Conservation (phyloP, 1,140 invertebrate genomes). For the Drosophila navojoa region DNA sequence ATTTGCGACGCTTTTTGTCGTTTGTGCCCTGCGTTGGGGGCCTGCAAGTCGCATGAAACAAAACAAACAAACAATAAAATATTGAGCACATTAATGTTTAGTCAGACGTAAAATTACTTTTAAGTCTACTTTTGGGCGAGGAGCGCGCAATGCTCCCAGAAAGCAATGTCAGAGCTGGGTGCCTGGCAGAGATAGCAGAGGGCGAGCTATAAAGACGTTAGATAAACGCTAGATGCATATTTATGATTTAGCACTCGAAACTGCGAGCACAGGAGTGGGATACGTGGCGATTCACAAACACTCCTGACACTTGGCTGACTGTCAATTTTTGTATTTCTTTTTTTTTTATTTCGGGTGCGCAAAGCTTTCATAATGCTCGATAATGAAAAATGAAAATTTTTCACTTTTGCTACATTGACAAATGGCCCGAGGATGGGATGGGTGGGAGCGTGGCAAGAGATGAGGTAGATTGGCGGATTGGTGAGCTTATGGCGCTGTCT, state of each 20-base stretch:
- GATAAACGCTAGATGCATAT: constrained; percentile 80
- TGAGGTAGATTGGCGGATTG: background rate
- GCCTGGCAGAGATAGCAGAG: background rate
- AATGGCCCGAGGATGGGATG: constrained; percentile 21
- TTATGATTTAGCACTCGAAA: constrained; percentile 74
- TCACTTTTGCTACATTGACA: constrained; percentile 67
- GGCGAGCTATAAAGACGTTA: constrained; percentile 72
- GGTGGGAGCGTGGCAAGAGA: background rate
- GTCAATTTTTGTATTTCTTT: constrained; percentile 33
- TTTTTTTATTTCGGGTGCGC: constrained; percentile 10
- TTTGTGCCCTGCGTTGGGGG: constrained; percentile 12
- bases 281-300: constrained; percentile 22
- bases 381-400: constrained; percentile 74
- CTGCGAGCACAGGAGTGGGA: constrained; percentile 12
- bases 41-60: constrained; percentile 51
- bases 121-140: constrained; percentile 70
- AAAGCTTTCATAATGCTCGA: constrained; percentile 70
- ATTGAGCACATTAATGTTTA: constrained; percentile 84
- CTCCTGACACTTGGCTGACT: constrained; percentile 41
- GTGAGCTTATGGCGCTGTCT: constrained; percentile 9
- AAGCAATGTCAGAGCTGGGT: constrained; percentile 19
- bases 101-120: constrained; percentile 84
- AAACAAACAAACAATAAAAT: constrained; percentile 83
- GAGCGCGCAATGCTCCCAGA: constrained; percentile 30
- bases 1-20: constrained; percentile 39